These are phyloP conservation scores for Stichodactyla helianthus DNA, from an alignment of 64 coral and sea anemone genomes.

Conservation along the genomic window DNA sequence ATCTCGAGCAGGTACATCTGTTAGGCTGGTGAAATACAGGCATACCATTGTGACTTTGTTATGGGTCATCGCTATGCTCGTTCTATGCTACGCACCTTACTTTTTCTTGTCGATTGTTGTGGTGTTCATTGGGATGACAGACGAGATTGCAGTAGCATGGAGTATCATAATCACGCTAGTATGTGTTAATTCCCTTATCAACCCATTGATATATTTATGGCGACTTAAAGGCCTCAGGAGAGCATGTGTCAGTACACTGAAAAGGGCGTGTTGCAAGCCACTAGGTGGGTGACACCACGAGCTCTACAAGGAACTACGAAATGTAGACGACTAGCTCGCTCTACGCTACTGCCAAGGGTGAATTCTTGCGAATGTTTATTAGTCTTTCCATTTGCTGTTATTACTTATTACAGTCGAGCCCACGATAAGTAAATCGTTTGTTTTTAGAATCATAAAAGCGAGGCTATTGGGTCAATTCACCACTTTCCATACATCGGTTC, in stretches of 20 bases:
- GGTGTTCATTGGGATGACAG: not conserved
- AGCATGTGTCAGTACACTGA: not conserved
- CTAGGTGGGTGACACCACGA: not conserved
- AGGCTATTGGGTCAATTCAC: too few species aligned
- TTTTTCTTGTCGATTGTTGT: slow-evolving; percentile 2
- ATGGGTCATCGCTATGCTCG: not conserved
- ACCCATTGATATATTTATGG: slow-evolving; percentile 7
- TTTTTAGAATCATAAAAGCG: too few species aligned
- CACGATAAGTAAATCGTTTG: too few species aligned
- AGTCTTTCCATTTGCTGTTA: too few species aligned
- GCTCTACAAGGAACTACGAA: too few species aligned
- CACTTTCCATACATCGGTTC: too few species aligned
- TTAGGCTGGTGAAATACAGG: not conserved
- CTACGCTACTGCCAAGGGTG: too few species aligned
- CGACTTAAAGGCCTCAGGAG: not conserved
- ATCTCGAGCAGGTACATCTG: not conserved
- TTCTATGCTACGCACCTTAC: slow-evolving; percentile 2
- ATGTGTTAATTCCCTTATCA: not conserved
- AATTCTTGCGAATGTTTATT: too few species aligned
- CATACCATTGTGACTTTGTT: not conserved
- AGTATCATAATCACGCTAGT: not conserved
- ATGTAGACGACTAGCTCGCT: too few species aligned
- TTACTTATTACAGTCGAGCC: too few species aligned
- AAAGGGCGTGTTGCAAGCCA: not conserved
- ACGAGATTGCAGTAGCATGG: slow-evolving; percentile 6